A percentile compares a stretch with the other conserved stretches of the same genome.
Evolutionary conservation across 2,888 invertebrate genomes (phyloP).

Genomic region (Diplolepis rosae): DNA sequence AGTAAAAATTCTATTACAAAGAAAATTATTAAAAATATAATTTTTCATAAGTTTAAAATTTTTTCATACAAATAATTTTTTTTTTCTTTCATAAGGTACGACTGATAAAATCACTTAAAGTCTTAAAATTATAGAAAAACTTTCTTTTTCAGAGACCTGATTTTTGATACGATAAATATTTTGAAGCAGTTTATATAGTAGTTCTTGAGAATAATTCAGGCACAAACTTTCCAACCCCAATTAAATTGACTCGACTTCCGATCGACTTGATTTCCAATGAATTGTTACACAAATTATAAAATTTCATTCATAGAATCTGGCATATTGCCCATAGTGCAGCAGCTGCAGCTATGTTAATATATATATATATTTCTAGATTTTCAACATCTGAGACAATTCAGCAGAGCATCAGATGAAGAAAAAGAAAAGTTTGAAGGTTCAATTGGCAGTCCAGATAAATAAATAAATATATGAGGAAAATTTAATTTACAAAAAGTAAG

Average conservation of each 20-base stretch:
- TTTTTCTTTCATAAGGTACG: too few species aligned
- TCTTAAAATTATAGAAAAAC: too few species aligned
- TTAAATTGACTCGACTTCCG: background rate
- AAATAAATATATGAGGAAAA: background rate
- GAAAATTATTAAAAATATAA: too few species aligned
- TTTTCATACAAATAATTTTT: too few species aligned
- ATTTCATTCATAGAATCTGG: constrained; percentile 12
- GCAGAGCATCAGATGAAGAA: background rate
- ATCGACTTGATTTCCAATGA: constrained; percentile 17
- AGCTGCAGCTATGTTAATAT: constrained; percentile 5
- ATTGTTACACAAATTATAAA: constrained; percentile 12
- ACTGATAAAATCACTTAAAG: too few species aligned
- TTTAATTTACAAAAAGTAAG: background rate
- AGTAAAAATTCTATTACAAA: too few species aligned
- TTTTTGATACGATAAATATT: background rate
- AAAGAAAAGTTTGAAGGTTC: background rate
- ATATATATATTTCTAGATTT: constrained; percentile 7
- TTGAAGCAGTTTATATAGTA: too few species aligned
- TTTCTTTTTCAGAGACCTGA: too few species aligned
- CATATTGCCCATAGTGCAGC: constrained; percentile 1
- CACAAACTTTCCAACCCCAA: background rate
- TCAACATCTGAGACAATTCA: background rate
- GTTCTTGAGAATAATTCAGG: background rate
- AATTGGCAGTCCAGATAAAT: too few species aligned
- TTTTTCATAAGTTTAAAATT: too few species aligned